These are phyloP conservation scores for Antheraea assamensis DNA, from an alignment of 2,888 invertebrate genomes.

Conservation along the genomic window DNA sequence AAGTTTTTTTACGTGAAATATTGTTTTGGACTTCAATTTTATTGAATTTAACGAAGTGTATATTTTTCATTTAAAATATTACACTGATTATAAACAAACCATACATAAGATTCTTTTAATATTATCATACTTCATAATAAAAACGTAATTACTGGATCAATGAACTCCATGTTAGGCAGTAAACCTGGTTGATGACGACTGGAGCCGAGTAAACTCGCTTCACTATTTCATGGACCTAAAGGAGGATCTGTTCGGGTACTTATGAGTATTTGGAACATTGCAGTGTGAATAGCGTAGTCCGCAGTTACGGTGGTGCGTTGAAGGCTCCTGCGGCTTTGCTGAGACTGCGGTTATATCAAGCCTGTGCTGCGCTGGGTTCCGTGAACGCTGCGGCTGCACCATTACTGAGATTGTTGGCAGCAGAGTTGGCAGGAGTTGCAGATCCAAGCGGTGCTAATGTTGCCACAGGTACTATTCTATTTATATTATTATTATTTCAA, in stretches of 20 bases:
- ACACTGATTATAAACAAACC: too few relatives aligned
- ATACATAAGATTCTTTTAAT: too few relatives aligned
- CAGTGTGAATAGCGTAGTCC: slow-evolving; percentile 92
- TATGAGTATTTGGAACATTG: slow-evolving; percentile 35
- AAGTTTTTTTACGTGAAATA: slow-evolving; percentile 51
- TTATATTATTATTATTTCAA: too few relatives aligned
- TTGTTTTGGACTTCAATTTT: background rate
- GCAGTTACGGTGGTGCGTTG: slow-evolving; percentile 94
- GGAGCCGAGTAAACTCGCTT: too few relatives aligned
- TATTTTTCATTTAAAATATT: background rate
- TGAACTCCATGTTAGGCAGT: too few relatives aligned
- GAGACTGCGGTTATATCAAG: slow-evolving; percentile 95
- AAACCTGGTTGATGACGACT: too few relatives aligned
- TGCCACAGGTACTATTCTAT: slow-evolving; percentile 46
- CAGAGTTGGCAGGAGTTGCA: slow-evolving; percentile 96
- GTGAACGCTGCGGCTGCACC: slow-evolving; percentile 84
- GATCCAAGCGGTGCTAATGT: slow-evolving; percentile 96
- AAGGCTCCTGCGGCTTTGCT: slow-evolving; percentile 98
- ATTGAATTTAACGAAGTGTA: background rate
- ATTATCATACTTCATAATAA: too few relatives aligned
- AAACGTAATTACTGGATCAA: too few relatives aligned
- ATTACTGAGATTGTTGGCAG: slow-evolving; percentile 85
- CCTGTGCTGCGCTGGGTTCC: slow-evolving; percentile 69
- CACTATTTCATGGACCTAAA: too few relatives aligned
- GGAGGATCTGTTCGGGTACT: background rate